Conservation (phyloP, 2,113 vertebrate species). For the Origma solitaria region DNA sequence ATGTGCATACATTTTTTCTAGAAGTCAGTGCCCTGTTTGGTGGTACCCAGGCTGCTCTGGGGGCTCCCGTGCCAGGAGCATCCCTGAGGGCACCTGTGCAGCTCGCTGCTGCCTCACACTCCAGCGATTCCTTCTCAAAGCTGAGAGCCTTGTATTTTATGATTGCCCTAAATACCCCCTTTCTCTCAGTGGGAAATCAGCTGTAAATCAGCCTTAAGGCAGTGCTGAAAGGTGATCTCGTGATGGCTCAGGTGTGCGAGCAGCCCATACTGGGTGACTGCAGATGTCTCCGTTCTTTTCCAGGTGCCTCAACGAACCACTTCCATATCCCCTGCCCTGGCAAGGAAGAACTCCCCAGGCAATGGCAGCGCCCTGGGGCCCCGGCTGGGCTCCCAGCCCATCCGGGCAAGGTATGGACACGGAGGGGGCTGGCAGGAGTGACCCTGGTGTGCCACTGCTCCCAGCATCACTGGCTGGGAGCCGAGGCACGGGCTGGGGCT, state of each 20-base stretch:
- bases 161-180: background rate
- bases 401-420: slow-evolving; percentile 86
- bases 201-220: background rate
- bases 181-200: background rate
- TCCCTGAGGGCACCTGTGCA: background rate
- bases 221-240: background rate
- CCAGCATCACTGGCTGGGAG: rapidly evolving
- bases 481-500: rapidly evolving
- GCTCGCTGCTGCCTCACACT: background rate
- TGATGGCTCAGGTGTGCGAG: background rate
- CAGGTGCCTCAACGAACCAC: slow-evolving; percentile 98
- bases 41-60: background rate
- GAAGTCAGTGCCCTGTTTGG: background rate
- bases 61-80: background rate
- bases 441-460: rapidly evolving
- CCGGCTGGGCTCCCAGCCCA: slow-evolving; percentile 86
- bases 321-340: slow-evolving; percentile 95
- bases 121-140: background rate
- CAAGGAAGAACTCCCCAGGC: slow-evolving; percentile 93
- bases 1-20: background rate
- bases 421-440: background rate
- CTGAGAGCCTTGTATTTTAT: background rate
- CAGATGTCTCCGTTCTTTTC: background rate
- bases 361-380: slow-evolving; percentile 88
- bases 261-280: background rate